These are phyloP conservation scores for Hesperophylax magnus DNA, from an alignment of 1,140 invertebrate species.

Conservation along the genomic window DNA sequence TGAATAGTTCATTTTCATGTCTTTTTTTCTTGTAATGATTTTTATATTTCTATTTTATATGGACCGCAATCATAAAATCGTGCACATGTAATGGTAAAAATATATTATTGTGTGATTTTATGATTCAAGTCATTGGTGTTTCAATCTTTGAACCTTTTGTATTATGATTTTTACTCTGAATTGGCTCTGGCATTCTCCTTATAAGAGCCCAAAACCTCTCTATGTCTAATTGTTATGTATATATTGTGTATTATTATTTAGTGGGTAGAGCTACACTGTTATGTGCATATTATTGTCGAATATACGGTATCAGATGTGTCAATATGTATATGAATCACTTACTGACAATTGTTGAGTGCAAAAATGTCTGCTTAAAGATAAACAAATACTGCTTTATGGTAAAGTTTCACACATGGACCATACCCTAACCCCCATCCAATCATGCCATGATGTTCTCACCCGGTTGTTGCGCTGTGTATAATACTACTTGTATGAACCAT, in stretches of 20 bases:
- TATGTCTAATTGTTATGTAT: no score
- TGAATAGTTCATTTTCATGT: neutral
- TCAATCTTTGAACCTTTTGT: no score
- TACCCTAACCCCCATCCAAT: neutral
- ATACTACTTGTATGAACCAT: neutral
- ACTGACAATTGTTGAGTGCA: conserved; percentile 5
- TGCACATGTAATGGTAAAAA: no score
- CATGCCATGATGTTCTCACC: neutral
- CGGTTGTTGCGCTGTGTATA: neutral
- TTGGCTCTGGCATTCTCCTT: no score
- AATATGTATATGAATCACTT: conserved; percentile 41
- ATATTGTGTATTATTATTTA: no score
- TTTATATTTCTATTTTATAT: no score
- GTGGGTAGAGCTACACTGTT: neutral
- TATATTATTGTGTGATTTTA: no score
- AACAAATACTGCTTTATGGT: conserved; percentile 24
- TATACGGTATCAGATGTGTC: conserved; percentile 35
- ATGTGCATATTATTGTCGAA: conserved; percentile 32
- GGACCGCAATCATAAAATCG: no score
- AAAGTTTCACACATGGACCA: conserved; percentile 1
- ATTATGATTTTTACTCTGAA: no score
- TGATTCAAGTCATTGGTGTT: no score
- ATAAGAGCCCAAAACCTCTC: no score
- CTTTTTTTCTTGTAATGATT: no score
- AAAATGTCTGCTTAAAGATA: conserved; percentile 35